Base-by-base conservation (phyloP, 2,888 invertebrate genomes). In the Morpho helenor region DNA sequence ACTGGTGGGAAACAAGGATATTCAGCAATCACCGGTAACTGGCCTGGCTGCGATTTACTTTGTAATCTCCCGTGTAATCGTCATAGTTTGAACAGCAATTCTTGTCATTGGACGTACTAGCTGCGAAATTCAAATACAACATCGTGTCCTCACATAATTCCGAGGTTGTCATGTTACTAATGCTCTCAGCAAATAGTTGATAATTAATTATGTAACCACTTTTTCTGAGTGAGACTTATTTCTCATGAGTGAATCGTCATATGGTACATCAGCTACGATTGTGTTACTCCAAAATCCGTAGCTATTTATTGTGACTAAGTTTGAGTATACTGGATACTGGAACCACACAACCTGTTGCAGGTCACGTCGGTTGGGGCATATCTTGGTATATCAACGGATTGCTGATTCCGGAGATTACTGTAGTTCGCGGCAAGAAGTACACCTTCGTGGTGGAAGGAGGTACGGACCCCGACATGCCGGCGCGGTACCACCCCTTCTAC, bases 371-470 rank as follows among this genome's bases (percentile, higher is more conserved):
- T 43, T 97, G 97, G 97, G 97, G 98, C 40, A 95, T 97, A 64
- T 95, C 96, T 0, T 98, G 97, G 97, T 98, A 97, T 90, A 96
- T 98, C 75, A 98, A 98, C 82, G 98, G 98, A 0, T 91, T 98
- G 3, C 91, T 98, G 10, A 97, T 98, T 67, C 98, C 98, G 0
- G 98, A 96, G 90, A 94, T 98, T 68, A 95, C 96, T 76, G 95
- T 98, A 46, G 95, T 98, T 1, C 92, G 97, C 53, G 97, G 97
- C 7, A 94, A 93, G 78, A 95, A 94, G 10, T 98, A 98, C 80
- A 96, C 96, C 0, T 97, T 98, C 79, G 95, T 97, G 42, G 94
- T 95, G 3, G 98, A 98, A 82, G 97, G 96, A 0, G 98, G 98
- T 22, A 87, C 93, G 46, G 93, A 98, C 80, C 92, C 96, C 0